Base-by-base conservation (phyloP, 2,888 invertebrate species). In the Drosophila sordidapex region DNA sequence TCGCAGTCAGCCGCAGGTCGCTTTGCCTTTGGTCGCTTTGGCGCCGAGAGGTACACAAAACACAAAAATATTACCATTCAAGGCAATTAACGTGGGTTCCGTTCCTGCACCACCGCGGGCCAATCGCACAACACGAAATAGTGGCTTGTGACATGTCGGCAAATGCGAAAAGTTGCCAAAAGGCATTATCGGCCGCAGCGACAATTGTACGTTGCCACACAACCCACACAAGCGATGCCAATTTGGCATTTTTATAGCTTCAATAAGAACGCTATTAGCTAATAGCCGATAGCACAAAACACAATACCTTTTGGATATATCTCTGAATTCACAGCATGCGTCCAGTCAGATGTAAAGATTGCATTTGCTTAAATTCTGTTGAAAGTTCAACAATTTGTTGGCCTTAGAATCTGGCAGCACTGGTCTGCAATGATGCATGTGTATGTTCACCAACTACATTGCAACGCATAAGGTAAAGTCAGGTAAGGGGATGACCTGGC, bases 81-180 rank as follows among this genome's bases (percentile, higher is more conserved):
- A 65, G 76, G 89, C 82, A 89, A 84, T 84, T 84, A 84, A 76
- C 68, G 68, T 81, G 75, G 51, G 70, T 48, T 48, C 29, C 43
- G 8, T 40, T 15, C 15, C 29, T 57, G 31, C 8, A 36, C 11
- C 43, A 8, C 58, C 27, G 31, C 29, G n/a, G 52, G 49, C 36
- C 61, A 64, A 64, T 62, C 43, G 68, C 49, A 69, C 68, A 54
- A 72, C 75, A 75, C 75, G 79, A 61, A 75, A 70, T 69, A 68
- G 67, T 69, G 75, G 74, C 61, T 64, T 68, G 52, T 70, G 75
- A 81, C 81, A 81, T 83, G 70, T 54, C 60, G 72, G 72, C 63
- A 79, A 83, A 89, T 79, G 87, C 72, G 70, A 74, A 84, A 81
- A 74, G 81, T 73, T 71, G 79, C 83, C 89, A 60, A 76, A 61